Percentiles rank a stretch among this genome's conserved stretches.
Evolutionary conservation across 2,888 invertebrate genomes (phyloP).

Genomic region (Agonopterix alstromeriana): DNA sequence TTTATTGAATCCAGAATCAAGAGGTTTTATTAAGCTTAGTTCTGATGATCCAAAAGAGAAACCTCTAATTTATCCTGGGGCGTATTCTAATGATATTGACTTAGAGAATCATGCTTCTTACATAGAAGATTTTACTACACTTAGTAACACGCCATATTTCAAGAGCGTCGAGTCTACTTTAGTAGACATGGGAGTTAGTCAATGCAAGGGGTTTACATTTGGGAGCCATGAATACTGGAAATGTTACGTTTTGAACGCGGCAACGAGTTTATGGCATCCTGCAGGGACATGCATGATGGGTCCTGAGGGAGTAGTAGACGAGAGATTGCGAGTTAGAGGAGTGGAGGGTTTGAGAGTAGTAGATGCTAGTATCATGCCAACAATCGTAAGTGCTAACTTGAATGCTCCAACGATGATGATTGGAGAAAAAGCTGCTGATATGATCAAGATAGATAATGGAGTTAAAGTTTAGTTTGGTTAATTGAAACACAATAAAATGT

Average conservation of each 20-base stretch:
- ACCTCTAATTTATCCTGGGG: conserved; percentile 29
- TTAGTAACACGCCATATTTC: conserved; percentile 31
- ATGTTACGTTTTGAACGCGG: conserved; percentile 15
- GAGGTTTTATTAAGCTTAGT: conserved; percentile 27
- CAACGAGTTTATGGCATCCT: too few species aligned
- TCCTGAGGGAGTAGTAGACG: too few species aligned
- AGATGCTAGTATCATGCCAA: too few species aligned
- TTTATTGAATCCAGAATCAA: conserved; percentile 35
- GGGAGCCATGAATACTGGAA: conserved; percentile 36
- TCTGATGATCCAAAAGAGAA: conserved; percentile 28
- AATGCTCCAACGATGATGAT: too few species aligned
- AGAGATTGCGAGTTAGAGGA: too few species aligned
- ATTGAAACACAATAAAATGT: too few species aligned
- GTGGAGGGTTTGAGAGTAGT: too few species aligned
- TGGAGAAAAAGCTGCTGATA: too few species aligned
- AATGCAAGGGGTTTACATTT: conserved; percentile 24
- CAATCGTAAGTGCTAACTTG: too few species aligned
- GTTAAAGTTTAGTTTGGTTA: too few species aligned
- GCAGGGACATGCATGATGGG: too few species aligned
- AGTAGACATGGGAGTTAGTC: conserved; percentile 17
- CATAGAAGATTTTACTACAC: conserved; percentile 25
- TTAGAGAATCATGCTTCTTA: conserved; percentile 25
- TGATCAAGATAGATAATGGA: too few species aligned
- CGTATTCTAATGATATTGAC: conserved; percentile 25
- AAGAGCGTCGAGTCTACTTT: conserved; percentile 22